A percentile compares a stretch with the other conserved stretches of the same genome.
Evolutionary conservation across 2,113 vertebrate genomes (phyloP).

Genomic region (Todiramphus saurophagus): DNA sequence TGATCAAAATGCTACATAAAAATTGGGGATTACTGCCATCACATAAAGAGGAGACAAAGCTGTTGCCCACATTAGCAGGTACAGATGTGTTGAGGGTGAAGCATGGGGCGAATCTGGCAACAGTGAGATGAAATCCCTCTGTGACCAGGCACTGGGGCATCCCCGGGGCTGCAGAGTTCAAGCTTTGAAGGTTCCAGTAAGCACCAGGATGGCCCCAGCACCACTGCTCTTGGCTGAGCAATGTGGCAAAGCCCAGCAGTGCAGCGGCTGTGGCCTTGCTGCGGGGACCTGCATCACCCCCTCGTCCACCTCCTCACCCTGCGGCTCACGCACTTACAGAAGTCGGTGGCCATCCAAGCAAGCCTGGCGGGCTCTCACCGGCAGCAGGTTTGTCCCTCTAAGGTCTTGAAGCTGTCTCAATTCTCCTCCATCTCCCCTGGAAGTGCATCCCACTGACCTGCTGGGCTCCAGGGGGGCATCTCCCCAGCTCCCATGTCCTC

Average conservation of each 20-base stretch:
- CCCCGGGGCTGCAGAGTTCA: not conserved
- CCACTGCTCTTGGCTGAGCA: not conserved
- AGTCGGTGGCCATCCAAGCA: conserved; percentile 73
- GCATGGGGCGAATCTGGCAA: not conserved
- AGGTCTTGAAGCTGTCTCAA: conserved; percentile 69
- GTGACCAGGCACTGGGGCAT: rapidly evolving
- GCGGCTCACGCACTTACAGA: conserved; percentile 77
- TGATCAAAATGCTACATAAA: not conserved
- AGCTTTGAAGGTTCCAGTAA: not conserved
- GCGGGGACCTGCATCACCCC: not conserved
- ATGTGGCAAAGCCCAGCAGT: rapidly evolving
- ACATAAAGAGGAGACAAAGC: not conserved
- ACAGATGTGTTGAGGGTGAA: not conserved
- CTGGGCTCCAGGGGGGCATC: not conserved
- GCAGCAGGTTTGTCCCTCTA: conserved; percentile 65
- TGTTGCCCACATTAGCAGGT: not conserved
- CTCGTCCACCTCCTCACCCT: not conserved
- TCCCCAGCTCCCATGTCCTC: not conserved
- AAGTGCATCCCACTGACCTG: rapidly evolving
- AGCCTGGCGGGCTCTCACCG: conserved; percentile 65
- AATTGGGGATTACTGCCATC: not conserved
- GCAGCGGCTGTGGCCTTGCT: rapidly evolving
- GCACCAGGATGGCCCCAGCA: rapidly evolving
- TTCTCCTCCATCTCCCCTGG: not conserved
- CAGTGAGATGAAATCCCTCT: not conserved